Evolutionary conservation across 1,140 invertebrate species (phyloP).

Genomic region (Dinothrombium tinctorium): DNA sequence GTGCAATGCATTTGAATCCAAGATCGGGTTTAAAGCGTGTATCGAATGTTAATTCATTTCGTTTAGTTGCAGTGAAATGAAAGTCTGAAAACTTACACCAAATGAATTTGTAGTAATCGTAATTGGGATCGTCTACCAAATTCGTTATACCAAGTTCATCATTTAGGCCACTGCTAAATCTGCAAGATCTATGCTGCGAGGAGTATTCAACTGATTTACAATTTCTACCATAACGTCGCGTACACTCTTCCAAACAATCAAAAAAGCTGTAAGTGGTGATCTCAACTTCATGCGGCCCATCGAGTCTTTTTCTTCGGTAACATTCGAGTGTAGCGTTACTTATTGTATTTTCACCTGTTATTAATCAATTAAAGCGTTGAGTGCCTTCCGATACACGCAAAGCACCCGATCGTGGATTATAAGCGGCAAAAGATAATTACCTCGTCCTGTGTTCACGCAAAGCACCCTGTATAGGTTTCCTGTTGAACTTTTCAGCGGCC

Average conservation of each 20-base stretch:
- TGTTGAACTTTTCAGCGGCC: constrained; percentile 13
- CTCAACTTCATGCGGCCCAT: constrained; percentile 64
- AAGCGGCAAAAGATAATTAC: constrained; percentile 13
- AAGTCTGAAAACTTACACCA: constrained; percentile 38
- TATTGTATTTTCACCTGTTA: constrained; percentile 12
- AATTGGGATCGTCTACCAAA: constrained; percentile 64
- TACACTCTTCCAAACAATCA: constrained; percentile 65
- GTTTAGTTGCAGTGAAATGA: too few relatives aligned
- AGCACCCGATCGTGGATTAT: neutral
- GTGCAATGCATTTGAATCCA: too few relatives aligned
- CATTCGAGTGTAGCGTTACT: constrained; percentile 51
- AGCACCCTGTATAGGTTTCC: constrained; percentile 17
- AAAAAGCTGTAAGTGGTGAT: constrained; percentile 57
- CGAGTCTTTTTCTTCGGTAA: constrained; percentile 54
- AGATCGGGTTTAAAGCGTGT: too few relatives aligned
- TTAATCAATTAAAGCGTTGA: neutral
- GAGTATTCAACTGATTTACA: constrained; percentile 67
- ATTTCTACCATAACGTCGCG: constrained; percentile 27
- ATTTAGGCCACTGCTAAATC: constrained; percentile 49
- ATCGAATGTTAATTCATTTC: too few relatives aligned
- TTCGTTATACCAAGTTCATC: constrained; percentile 18
- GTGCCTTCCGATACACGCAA: neutral
- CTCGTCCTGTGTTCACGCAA: constrained; percentile 17
- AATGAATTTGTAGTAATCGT: constrained; percentile 59
- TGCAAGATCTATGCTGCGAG: constrained; percentile 51